These are phyloP conservation scores for Anoncus sp. DNA, from an alignment of 2,888 invertebrate genomes.

Conservation along the genomic window DNA sequence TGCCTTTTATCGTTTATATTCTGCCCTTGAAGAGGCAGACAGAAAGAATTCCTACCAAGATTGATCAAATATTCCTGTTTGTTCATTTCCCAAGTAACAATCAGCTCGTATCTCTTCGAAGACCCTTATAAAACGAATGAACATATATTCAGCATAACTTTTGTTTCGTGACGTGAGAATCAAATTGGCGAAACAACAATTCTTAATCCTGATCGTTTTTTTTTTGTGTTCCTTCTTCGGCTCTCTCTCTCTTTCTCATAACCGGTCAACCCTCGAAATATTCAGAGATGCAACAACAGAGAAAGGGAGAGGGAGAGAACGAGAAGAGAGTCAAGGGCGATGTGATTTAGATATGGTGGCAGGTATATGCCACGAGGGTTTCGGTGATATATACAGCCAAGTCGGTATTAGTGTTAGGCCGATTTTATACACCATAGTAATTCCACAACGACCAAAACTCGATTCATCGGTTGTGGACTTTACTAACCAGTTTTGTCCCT, in stretches of 20 bases:
- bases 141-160: slow-evolving; percentile 6
- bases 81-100: slow-evolving; percentile 10
- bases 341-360: slow-evolving; percentile 63
- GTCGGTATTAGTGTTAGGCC: slow-evolving; percentile 51
- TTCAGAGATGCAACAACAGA: slow-evolving; percentile 49
- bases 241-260: slow-evolving; percentile 22
- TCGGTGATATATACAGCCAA: slow-evolving; percentile 37
- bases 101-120: slow-evolving; percentile 34
- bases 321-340: slow-evolving; percentile 60
- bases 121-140: slow-evolving; percentile 1
- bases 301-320: slow-evolving; percentile 35
- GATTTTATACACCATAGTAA: slow-evolving; percentile 40
- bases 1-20: slow-evolving; percentile 6
- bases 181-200: slow-evolving; percentile 54
- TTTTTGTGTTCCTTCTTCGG: slow-evolving; percentile 27
- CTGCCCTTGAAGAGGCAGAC: not conserved
- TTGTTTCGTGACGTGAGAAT: slow-evolving; percentile 45
- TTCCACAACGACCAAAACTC: slow-evolving; percentile 44
- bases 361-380: slow-evolving; percentile 53
- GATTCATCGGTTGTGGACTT: slow-evolving; percentile 51
- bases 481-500: slow-evolving; percentile 58
- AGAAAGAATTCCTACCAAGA: slow-evolving; percentile 13
- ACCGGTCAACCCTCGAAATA: slow-evolving; percentile 58
- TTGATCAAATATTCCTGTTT: slow-evolving; percentile 20
- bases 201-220: slow-evolving; percentile 22